Percentiles rank a stretch among this genome's conserved stretches.
Conservation (phyloP, 2,113 vertebrate genomes). For the Plectropomus leopardus region DNA sequence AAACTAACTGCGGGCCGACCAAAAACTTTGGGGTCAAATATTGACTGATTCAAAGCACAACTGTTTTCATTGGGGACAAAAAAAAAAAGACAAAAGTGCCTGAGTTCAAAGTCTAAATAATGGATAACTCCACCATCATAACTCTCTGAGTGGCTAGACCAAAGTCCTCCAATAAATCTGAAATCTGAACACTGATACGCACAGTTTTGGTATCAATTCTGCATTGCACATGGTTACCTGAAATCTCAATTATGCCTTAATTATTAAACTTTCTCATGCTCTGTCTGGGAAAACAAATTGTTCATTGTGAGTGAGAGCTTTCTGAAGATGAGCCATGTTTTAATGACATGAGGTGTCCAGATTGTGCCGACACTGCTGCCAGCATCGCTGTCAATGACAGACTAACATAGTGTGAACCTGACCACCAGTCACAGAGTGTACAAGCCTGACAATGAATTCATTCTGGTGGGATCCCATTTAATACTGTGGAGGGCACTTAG, state of each 20-base stretch:
- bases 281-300: conserved; percentile 12
- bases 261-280: conserved; percentile 3
- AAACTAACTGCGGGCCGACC: background rate
- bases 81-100: background rate
- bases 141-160: background rate
- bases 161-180: background rate
- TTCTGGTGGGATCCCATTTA: conserved; percentile 19
- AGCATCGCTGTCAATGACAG: conserved; percentile 36
- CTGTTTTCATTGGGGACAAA: background rate
- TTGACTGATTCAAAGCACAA: background rate
- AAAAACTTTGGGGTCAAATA: background rate
- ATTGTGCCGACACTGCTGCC: conserved; percentile 45
- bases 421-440: conserved; percentile 23
- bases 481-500: background rate
- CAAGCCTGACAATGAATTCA: conserved; percentile 18
- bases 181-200: background rate
- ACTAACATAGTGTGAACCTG: conserved; percentile 36
- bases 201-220: background rate
- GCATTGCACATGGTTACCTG: background rate
- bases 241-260: background rate
- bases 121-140: background rate
- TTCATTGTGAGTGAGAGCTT: conserved; percentile 1
- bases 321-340: conserved; percentile 38
- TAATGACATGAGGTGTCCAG: conserved; percentile 49
- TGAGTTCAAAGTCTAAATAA: background rate